Evolutionary conservation across 1,140 invertebrate species (phyloP), one percentile per base, ranked within the genome.

Genomic region (Drosophila ercepeae): DNA sequence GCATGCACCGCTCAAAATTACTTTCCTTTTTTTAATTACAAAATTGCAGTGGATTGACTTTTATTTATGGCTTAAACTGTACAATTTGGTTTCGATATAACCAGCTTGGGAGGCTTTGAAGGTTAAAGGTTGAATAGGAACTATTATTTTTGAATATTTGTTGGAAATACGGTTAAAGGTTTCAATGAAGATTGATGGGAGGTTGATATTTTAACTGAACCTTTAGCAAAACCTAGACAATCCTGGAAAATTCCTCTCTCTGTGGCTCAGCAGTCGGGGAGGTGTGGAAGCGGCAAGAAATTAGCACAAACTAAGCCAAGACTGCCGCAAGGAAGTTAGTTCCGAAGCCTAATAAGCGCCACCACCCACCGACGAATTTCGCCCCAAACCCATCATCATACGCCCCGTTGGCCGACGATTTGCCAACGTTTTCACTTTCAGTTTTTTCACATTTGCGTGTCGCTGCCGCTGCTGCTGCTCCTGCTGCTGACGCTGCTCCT

Each of bases 351-450:
- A 63, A 72, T 68, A 69, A 69, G 51, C 50, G 65, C 67, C 49
- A 50, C 65, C 46, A 32, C 52, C 19, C 61, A 60, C 54, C n/a
- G 6, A 42, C 13, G 21, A 54, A 6, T 29, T 8, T n/a, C 18
- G 9, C 16, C 29, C 27, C 48, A 18, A 13, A n/a, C 18, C 27
- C 36, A 11, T 16, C 44, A 57, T 74, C 58, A 83, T 65, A 39
- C 63, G 61, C 57, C 58, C 74, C 16, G 57, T 55, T 84, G 50
- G 68, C 39, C 76, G 72, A 64, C 59, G 67, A 84, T 69, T 84
- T 75, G 76, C 57, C 60, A 64, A 73, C 58, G 27, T 77, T 77
- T 77, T 81, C 68, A 78, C 75, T 78, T 71, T 54, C 39, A 42
- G 14, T 7, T 42, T 42, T 42, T 42, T 42, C 45, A 74, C 63